Evolutionary conservation across 2,113 vertebrate genomes (phyloP).

Genomic region (Sardina pilchardus): DNA sequence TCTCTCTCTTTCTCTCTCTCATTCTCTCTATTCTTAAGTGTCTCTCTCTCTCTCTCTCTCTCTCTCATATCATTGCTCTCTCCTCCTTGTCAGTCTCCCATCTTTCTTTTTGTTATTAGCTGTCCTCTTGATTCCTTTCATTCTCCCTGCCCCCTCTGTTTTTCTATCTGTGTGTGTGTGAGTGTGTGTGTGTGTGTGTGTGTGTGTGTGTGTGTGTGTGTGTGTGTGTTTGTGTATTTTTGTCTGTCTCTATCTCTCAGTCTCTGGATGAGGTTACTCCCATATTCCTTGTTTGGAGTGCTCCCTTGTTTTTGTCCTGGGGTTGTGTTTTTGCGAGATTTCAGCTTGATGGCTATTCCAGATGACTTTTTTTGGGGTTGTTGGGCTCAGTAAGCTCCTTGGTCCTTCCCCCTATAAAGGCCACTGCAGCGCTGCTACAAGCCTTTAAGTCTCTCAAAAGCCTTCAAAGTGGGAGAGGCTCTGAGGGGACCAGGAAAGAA

Average conservation of each 20-base stretch:
- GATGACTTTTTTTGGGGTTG: constrained; percentile 33
- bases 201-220: neutral
- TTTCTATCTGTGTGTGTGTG: neutral
- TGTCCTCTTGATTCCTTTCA: neutral
- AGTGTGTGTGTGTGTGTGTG: neutral
- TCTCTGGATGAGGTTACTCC: neutral
- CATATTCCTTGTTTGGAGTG: neutral
- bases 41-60: neutral
- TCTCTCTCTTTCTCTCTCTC: neutral
- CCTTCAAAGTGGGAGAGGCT: neutral
- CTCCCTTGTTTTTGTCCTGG: neutral
- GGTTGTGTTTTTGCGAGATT: constrained; percentile 3
- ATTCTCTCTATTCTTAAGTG: neutral
- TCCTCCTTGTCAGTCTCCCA: neutral
- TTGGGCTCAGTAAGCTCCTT: neutral
- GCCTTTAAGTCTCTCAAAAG: neutral
- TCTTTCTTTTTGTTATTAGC: neutral
- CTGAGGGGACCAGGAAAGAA: neutral
- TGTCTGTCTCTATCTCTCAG: neutral
- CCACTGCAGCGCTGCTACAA: neutral
- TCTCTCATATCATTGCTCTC: neutral
- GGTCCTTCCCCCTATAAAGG: neutral
- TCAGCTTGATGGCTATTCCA: constrained; percentile 44
- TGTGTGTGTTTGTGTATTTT: neutral
- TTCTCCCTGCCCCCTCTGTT: neutral